A percentile compares a stretch with the other conserved stretches of the same genome.
phyloP scores from a whole-genome alignment of 2,113 vertebrate species.

The Tragelaphus strepsiceros region DNA sequence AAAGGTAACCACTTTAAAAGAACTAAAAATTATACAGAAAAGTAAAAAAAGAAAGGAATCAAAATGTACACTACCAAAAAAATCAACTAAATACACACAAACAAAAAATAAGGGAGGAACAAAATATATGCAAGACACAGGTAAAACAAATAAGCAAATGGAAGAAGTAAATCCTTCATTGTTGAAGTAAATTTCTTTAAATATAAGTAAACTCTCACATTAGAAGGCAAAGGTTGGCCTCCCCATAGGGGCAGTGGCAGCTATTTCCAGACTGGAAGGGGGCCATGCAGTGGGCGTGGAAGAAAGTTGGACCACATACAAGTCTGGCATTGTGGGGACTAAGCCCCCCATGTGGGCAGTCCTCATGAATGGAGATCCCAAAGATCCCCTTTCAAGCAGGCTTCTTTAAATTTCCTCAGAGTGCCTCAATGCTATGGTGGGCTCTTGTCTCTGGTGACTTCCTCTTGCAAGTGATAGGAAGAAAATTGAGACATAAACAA shows the following conservation, averaged over 20 bases:
- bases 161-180: background rate
- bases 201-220: background rate
- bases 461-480: background rate
- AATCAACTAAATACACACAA: background rate
- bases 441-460: background rate
- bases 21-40: background rate
- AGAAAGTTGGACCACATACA: background rate
- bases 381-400: background rate
- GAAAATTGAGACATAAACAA: background rate
- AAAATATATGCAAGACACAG: background rate
- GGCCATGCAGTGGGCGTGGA: background rate
- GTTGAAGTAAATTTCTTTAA: background rate
- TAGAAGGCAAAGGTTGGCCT: background rate
- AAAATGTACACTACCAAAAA: background rate
- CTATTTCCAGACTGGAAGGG: background rate
- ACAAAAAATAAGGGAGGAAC: background rate
- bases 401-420: background rate
- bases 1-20: background rate
- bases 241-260: no score
- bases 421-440: background rate
- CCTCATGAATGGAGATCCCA: background rate
- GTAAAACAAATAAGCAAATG: background rate
- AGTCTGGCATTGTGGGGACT: background rate
- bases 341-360: background rate
- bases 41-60: background rate